Base-by-base conservation (phyloP, 2,113 vertebrate species). In the Pitta sordida region DNA sequence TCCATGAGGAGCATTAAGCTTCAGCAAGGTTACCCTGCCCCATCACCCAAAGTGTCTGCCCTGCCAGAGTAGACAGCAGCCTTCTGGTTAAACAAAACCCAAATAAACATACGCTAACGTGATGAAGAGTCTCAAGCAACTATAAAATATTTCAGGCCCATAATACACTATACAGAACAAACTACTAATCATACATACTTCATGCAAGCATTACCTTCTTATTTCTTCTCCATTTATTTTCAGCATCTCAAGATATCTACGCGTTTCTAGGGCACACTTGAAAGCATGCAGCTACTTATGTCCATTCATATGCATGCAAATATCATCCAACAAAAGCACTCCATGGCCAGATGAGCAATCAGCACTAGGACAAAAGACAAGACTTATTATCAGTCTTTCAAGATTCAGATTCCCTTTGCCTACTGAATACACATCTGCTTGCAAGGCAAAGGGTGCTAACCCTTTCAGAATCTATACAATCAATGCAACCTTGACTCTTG, bases 301-400 rank as follows among this genome's bases (percentile, higher is more conserved):
- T 77, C 94, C 91, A 83, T 90, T 94, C 87, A 87, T 76, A 92
- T 19, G 44, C 68, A 94, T 80, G 84, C 51, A 94, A 92, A 92
- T 71, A 94, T 26, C 88, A 90, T 48, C 78, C 79, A 95, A 94
- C 94, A 77, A 90, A 91, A 74, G 68, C 2, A 0, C 55, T 92
- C 63, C 63, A 63, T 3, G n/a, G 82, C 41, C 89, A 94, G 70
- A 89, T 89, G 64, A 96, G 93, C 75, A 92, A 94, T 92, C 91
- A 94, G 90, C 87, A 90, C 43, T 37, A 52, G 64, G 84, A 94
- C 93, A 92, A 94, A 95, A 91, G 63, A 83, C 74, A 74, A 94
- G 86, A 92, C 70, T 88, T 93, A 56, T 81, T 58, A 90, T 62
- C 89, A 63, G n/a, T 75, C 82, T 86, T 85, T 83, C 84, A 91